Base-by-base conservation (phyloP, 2,797 vertebrate species). In the Coilia nasus region DNA sequence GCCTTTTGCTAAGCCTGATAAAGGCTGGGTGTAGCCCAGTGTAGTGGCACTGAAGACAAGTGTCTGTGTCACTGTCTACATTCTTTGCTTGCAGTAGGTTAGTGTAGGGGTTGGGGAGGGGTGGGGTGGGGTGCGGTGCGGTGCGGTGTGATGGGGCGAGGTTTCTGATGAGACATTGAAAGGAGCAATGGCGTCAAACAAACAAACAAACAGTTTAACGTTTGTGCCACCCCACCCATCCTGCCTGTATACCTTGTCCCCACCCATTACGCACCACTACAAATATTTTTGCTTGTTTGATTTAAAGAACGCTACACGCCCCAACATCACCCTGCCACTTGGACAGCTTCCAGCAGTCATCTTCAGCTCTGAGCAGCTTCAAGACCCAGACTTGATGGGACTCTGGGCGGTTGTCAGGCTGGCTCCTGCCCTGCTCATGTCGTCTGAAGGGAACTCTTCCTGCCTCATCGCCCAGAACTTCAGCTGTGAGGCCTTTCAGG, bases 401-500 rank as follows among this genome's bases (percentile, higher is more conserved):
- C 59, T 84, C 15, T 88, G 86, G 85, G 88, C 88, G 28, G 64
- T 60, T 31, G 67, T 56, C 15, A 83, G 85, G 78, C 83, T 88
- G 44, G 85, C 47, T 25, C 86, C 85, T 11, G n/a, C 83, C 12
- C 78, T 87, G 23, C 81, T 86, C 9, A 50, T 23, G 3, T 41
- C 87, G 0, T n/a, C 86, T 0, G 2, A 7, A 23, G 81, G 78
- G 15, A 82, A 75, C 47, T 57, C 87, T 62, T 85, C 86, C 21
- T 88, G 88, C 25, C 64, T 90, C 28, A 82, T 67, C 59, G 81
- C 54, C 17, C 86, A 62, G 7, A 21, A 28, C 82, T 87, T 89
- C 83, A 90, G 64, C 86, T 88, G 86, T 56, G 60, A 82, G 31
- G 84, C 82, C 46, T 90, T 86, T 47, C 86, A 84, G 10, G 83